Percentiles rank a stretch among this genome's conserved stretches.
Conservation (phyloP, 1,140 invertebrate species). For the Habropoda laboriosa region DNA sequence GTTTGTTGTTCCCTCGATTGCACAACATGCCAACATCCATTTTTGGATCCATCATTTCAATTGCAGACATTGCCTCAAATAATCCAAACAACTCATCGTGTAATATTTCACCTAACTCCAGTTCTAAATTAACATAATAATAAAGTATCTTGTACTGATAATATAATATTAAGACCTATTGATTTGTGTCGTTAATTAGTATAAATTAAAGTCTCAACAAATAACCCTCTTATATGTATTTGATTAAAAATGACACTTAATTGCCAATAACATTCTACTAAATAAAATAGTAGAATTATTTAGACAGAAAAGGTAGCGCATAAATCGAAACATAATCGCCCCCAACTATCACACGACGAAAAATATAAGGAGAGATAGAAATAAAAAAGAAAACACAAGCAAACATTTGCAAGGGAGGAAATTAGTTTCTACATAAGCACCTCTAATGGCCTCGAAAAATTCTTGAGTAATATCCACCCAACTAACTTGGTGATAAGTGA, state of each 20-base stretch:
- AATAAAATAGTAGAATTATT: background rate
- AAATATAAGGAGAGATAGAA: background rate
- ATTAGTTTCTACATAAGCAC: slow-evolving; percentile 77
- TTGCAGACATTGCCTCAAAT: slow-evolving; percentile 99
- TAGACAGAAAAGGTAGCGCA: background rate
- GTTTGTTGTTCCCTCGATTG: slow-evolving; percentile 91
- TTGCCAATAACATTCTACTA: background rate
- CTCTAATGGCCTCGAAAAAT: slow-evolving; percentile 89
- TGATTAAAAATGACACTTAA: background rate
- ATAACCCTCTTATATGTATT: no score
- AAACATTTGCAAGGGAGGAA: slow-evolving; percentile 4
- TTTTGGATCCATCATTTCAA: slow-evolving; percentile 99
- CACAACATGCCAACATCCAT: slow-evolving; percentile 99
- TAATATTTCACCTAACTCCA: slow-evolving; percentile 93
- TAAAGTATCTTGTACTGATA: background rate
- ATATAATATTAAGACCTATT: background rate
- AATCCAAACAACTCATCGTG: slow-evolving; percentile 96
- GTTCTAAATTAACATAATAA: slow-evolving; percentile 81
- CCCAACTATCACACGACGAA: background rate
- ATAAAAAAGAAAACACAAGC: background rate
- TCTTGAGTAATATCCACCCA: slow-evolving; percentile 90
- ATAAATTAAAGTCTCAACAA: background rate
- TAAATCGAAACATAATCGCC: background rate
- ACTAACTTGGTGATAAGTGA: slow-evolving; percentile 85
- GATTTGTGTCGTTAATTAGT: background rate